Evolutionary conservation across 1,140 invertebrate species (phyloP).

Genomic region (Heliconius melpomene): DNA sequence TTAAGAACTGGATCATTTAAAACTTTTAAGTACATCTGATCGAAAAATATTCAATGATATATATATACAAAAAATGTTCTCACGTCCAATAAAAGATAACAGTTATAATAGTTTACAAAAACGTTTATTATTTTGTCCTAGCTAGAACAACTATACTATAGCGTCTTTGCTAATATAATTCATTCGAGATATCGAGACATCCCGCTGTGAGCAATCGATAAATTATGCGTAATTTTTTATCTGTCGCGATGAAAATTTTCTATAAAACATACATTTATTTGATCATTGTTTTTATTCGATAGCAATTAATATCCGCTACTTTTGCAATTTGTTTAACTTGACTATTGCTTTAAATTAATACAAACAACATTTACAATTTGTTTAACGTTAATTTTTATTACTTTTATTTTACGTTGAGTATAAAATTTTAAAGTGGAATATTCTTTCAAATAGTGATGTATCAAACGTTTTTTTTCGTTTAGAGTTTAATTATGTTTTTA

Average conservation of each 20-base stretch:
- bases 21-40: slow-evolving; percentile 15
- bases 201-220: slow-evolving; percentile 53
- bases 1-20: slow-evolving; percentile 12
- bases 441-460: no score
- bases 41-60: neutral
- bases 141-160: slow-evolving; percentile 19
- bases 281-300: neutral
- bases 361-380: no score
- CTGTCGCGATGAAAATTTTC: slow-evolving; percentile 20
- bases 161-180: slow-evolving; percentile 41
- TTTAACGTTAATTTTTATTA: no score
- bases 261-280: slow-evolving; percentile 10
- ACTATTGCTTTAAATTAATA: no score
- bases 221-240: slow-evolving; percentile 47
- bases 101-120: slow-evolving; percentile 13
- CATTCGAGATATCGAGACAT: slow-evolving; percentile 41
- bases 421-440: no score
- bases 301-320: neutral
- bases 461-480: no score
- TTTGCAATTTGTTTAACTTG: neutral
- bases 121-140: slow-evolving; percentile 20
- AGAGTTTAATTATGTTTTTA: neutral
- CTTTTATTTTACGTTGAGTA: no score
- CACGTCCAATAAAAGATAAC: slow-evolving; percentile 8
- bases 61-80: neutral